Conservation (phyloP, 2,797 vertebrate genomes). For the Poecilia picta region DNA sequence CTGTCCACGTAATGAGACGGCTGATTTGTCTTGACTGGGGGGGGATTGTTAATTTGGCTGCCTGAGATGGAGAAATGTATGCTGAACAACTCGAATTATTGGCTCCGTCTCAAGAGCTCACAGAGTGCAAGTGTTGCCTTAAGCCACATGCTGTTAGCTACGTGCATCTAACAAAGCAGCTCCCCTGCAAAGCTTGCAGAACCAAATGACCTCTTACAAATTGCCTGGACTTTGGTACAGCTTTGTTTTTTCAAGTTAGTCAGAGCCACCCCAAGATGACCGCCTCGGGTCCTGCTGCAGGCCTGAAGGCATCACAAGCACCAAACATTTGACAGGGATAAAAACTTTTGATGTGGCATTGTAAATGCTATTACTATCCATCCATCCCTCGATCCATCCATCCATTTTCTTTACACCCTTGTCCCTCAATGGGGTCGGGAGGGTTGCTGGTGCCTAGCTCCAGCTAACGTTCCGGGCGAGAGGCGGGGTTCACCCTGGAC, state of each 20-base stretch:
- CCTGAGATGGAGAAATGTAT: conserved; percentile 24
- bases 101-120: conserved; percentile 45
- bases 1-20: conserved; percentile 50
- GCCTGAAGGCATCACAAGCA: background rate
- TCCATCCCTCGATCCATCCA: too few species aligned
- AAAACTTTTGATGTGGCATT: background rate
- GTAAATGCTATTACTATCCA: background rate
- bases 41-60: conserved; percentile 44
- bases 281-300: background rate
- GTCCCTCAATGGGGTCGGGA: too few species aligned
- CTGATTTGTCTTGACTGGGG: conserved; percentile 35
- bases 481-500: too few species aligned
- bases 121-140: conserved; percentile 36
- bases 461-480: too few species aligned
- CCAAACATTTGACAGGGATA: background rate
- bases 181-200: background rate
- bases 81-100: conserved; percentile 19
- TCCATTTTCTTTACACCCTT: too few species aligned
- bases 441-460: too few species aligned
- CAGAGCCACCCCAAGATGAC: background rate
- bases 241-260: background rate
- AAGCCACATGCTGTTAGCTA: conserved; percentile 43
- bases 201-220: background rate
- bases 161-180: background rate
- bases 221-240: background rate